Percentiles rank a stretch among this genome's conserved stretches.
phyloP scores from a whole-genome alignment of 2,888 invertebrate species.

The Piscicola geometra region DNA sequence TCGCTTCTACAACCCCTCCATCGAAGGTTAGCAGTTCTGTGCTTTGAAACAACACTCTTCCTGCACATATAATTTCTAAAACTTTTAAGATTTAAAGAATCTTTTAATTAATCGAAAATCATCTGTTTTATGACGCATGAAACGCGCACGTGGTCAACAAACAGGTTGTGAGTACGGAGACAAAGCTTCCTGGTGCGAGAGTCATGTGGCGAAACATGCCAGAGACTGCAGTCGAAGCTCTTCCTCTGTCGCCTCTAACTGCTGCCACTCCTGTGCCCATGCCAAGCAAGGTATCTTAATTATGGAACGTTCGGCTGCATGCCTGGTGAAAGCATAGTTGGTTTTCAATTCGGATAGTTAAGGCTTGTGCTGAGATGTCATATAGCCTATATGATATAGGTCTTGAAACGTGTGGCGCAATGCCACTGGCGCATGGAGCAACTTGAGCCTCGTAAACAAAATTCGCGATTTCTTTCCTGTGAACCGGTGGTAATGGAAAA shows the following conservation, averaged over 20 bases:
- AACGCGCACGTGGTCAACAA: neutral
- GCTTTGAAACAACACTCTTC: neutral
- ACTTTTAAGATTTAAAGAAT: neutral
- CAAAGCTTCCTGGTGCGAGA: slow-evolving; percentile 33
- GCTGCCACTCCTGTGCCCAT: slow-evolving; percentile 20
- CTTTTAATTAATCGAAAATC: neutral
- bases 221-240: slow-evolving; percentile 7
- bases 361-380: too few relatives aligned
- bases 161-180: slow-evolving; percentile 34
- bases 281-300: neutral
- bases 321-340: too few relatives aligned
- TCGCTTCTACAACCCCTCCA: slow-evolving; percentile 11
- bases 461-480: too few relatives aligned
- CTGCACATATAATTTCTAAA: neutral
- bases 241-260: slow-evolving; percentile 17
- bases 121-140: neutral
- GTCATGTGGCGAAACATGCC: slow-evolving; percentile 14
- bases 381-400: too few relatives aligned
- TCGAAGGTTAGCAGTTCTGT: neutral
- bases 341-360: too few relatives aligned
- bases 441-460: too few relatives aligned
- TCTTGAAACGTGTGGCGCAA: too few relatives aligned
- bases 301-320: too few relatives aligned
- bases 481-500: too few relatives aligned
- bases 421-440: too few relatives aligned